Percentiles rank a stretch among this genome's conserved stretches.
phyloP scores from a whole-genome alignment of 2,113 vertebrate genomes.

The Cairina moschata region DNA sequence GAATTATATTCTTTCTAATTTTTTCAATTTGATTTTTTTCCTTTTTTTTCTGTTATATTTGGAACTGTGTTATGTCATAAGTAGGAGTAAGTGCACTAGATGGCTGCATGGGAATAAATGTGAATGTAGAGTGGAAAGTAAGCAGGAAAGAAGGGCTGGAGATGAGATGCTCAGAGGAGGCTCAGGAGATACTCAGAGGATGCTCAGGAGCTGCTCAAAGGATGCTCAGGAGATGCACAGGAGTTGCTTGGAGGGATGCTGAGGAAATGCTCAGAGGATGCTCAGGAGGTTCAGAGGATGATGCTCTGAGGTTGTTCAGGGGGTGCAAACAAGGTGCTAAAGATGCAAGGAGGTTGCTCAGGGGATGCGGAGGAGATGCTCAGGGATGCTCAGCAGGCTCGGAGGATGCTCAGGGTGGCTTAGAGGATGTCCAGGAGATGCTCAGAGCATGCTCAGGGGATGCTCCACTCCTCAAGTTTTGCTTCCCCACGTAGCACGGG shows the following conservation, averaged over 20 bases:
- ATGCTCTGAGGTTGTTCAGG: background rate
- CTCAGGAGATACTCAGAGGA: background rate
- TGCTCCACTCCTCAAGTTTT: background rate
- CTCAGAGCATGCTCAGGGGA: background rate
- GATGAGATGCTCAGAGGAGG: background rate
- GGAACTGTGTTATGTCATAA: background rate
- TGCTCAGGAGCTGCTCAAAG: background rate
- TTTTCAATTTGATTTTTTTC: background rate
- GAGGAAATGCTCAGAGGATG: too few relatives aligned
- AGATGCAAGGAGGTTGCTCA: background rate
- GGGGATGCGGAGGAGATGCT: background rate
- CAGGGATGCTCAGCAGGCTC: background rate
- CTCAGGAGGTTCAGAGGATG: background rate
- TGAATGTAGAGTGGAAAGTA: background rate
- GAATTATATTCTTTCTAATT: background rate
- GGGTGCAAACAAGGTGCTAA: background rate
- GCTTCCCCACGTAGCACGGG: background rate
- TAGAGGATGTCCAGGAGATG: background rate
- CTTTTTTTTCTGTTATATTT: fast-evolving
- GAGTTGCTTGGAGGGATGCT: background rate
- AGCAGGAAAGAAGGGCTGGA: background rate
- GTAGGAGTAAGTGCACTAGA: too few relatives aligned
- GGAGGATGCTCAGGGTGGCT: background rate
- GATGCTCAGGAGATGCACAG: background rate
- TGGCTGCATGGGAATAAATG: background rate